These are phyloP conservation scores for Scomberomorus guttatus DNA, from an alignment of 2,797 vertebrate species.

Conservation along the genomic window DNA sequence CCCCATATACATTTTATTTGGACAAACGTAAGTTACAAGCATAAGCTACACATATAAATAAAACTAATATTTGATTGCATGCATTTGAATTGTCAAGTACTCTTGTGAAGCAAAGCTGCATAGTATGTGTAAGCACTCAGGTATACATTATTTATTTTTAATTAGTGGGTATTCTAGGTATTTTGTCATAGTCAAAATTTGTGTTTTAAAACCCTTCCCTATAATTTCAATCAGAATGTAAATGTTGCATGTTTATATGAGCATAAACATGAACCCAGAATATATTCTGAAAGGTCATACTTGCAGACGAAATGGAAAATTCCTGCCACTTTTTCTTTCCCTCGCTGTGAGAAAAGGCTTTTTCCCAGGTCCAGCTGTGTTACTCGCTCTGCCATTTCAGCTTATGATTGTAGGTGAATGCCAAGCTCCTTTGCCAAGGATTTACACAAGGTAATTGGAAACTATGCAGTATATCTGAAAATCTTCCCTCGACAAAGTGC, in stretches of 20 bases:
- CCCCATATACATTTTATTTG: background rate
- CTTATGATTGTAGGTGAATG: constrained; percentile 43
- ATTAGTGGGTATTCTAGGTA: background rate
- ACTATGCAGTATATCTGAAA: background rate
- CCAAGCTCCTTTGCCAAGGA: constrained; percentile 48
- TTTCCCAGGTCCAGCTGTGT: constrained; percentile 56
- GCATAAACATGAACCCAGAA: background rate
- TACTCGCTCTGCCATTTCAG: constrained; percentile 39
- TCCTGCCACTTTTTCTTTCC: constrained; percentile 8
- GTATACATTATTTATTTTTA: background rate
- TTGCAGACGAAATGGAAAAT: constrained; percentile 36
- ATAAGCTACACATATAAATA: background rate
- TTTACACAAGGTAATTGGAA: background rate
- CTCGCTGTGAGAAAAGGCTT: constrained; percentile 42
- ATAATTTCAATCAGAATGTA: background rate
- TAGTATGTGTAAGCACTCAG: background rate
- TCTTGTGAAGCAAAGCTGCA: background rate
- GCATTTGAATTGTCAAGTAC: too few relatives aligned
- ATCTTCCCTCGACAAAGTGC: background rate
- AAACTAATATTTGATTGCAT: too few relatives aligned
- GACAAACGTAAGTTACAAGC: background rate
- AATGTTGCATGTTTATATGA: background rate
- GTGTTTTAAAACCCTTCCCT: background rate
- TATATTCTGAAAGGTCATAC: background rate
- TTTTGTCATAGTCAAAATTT: background rate